Conservation (phyloP, 2,113 vertebrate species). For the Mormyrus lacerda region DNA sequence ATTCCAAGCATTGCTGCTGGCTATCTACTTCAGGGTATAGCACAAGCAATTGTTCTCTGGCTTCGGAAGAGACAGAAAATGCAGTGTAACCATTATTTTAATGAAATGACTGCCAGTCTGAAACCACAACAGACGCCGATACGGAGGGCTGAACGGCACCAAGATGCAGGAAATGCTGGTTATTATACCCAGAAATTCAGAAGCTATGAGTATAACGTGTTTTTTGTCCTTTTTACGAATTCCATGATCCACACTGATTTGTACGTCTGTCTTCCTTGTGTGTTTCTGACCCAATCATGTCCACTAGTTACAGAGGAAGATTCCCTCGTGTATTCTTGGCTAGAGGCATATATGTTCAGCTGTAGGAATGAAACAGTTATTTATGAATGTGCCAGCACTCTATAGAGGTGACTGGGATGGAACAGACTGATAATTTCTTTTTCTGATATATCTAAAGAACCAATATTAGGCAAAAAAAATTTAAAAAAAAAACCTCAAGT, state of each 20-base stretch:
- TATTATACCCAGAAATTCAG: not conserved
- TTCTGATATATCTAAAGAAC: not conserved
- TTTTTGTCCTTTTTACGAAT: not conserved
- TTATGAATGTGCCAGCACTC: not conserved
- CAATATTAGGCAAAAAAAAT: not conserved
- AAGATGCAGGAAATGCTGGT: not conserved
- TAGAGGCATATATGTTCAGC: not conserved
- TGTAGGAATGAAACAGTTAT: not conserved
- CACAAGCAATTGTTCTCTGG: not conserved
- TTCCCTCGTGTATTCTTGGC: not conserved
- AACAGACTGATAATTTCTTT: not conserved
- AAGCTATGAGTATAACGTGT: not conserved
- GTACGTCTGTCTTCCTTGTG: not conserved
- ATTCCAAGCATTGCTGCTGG: not conserved
- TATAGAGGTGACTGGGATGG: not conserved
- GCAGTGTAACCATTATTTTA: not conserved
- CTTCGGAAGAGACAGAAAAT: not conserved
- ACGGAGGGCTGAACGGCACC: not conserved
- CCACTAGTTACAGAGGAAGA: not conserved
- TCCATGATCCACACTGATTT: not conserved
- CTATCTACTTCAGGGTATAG: not conserved
- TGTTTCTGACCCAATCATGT: not conserved
- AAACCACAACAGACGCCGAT: not conserved
- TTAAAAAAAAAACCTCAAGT: no score
- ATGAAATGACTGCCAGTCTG: not conserved